Percentiles rank a stretch among this genome's conserved stretches.
phyloP scores from a whole-genome alignment of 2,888 invertebrate genomes.

The Tenthredo scrophulariae region DNA sequence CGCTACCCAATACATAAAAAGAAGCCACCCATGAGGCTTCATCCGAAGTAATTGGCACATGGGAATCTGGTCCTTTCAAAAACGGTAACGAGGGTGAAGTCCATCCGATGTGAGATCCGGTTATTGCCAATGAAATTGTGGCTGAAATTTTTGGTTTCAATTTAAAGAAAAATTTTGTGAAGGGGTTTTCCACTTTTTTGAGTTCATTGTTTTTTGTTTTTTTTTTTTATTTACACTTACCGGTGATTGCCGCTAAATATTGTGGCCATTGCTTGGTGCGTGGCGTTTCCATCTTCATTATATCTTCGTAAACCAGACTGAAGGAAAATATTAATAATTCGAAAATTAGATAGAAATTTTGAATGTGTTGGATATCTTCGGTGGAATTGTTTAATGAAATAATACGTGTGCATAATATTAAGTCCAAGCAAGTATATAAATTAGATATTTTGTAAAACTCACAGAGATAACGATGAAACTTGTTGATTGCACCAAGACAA shows the following conservation, averaged over 20 bases:
- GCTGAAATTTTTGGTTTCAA: constrained; percentile 62
- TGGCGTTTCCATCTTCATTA: constrained; percentile 67
- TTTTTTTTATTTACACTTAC: constrained; percentile 62
- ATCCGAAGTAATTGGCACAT: constrained; percentile 70
- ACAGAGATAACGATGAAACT: constrained; percentile 67
- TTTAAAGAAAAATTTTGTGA: neutral
- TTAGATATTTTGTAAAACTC: constrained; percentile 55
- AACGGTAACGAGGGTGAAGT: constrained; percentile 75
- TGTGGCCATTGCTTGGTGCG: constrained; percentile 74
- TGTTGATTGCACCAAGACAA: constrained; percentile 41
- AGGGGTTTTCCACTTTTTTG: neutral
- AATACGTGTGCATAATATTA: neutral
- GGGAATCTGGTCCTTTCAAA: constrained; percentile 71
- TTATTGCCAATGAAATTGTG: constrained; percentile 71
- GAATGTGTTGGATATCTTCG: neutral
- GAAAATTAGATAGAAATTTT: too few relatives aligned
- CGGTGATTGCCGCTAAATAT: constrained; percentile 74
- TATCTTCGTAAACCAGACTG: constrained; percentile 21
- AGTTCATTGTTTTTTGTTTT: neutral
- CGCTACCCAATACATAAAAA: constrained; percentile 81
- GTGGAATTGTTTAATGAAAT: neutral
- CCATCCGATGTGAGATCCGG: constrained; percentile 76
- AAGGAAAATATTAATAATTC: neutral
- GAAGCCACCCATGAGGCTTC: constrained; percentile 79
- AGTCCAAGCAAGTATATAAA: neutral